Evolutionary conservation across 2,888 invertebrate genomes (phyloP).

Genomic region (Erebia epiphron): DNA sequence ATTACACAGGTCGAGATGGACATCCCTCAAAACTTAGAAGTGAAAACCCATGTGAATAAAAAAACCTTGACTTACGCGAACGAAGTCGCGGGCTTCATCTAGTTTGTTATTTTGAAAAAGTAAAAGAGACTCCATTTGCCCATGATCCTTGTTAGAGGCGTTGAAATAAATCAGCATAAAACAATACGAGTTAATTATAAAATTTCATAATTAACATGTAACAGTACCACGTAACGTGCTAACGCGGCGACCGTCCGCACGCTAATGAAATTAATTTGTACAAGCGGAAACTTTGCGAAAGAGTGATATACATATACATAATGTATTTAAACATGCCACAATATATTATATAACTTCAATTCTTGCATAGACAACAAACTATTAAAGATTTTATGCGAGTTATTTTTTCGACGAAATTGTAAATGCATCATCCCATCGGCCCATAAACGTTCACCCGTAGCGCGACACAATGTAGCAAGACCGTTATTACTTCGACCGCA

Average conservation of each 20-base stretch:
- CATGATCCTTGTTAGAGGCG: neutral
- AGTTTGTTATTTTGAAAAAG: too few relatives aligned
- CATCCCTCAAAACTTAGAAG: too few relatives aligned
- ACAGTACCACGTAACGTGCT: neutral
- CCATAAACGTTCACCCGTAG: neutral
- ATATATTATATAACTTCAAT: neutral
- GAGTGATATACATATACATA: neutral
- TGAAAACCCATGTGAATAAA: too few relatives aligned
- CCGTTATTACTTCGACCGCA: slow-evolving; percentile 23
- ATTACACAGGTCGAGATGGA: too few relatives aligned
- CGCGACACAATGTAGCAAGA: slow-evolving; percentile 9
- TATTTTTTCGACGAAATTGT: neutral
- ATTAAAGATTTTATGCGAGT: too few relatives aligned
- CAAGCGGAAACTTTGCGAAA: neutral
- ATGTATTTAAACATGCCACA: neutral
- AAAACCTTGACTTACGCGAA: too few relatives aligned
- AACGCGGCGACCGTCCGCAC: neutral
- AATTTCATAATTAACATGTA: slow-evolving; percentile 7
- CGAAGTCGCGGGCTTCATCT: too few relatives aligned
- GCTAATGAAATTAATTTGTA: slow-evolving; percentile 3
- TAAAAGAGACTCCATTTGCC: too few relatives aligned
- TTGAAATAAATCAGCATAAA: neutral
- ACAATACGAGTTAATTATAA: slow-evolving; percentile 7
- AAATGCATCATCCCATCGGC: neutral
- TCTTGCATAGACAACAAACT: too few relatives aligned